A percentile compares a stretch with the other conserved stretches of the same genome.
Conservation (phyloP, 1,140 invertebrate genomes). For the Panagrolaimus sp. region DNA sequence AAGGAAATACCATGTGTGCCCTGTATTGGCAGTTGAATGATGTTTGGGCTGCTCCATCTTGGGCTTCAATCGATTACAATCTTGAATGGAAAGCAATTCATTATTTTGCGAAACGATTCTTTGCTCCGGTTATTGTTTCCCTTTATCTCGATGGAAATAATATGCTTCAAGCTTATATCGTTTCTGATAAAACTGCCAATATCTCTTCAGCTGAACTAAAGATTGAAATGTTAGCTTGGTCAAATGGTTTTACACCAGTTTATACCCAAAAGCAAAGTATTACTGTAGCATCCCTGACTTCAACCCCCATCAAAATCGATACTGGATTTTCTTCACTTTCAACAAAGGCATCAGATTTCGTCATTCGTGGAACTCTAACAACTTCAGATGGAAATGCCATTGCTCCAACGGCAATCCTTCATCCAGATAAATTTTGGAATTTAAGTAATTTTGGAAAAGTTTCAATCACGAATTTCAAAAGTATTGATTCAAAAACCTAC, state of each 20-base stretch:
- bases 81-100: slow-evolving; percentile 53
- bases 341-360: not conserved
- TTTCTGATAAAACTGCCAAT: slow-evolving; percentile 35
- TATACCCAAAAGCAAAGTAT: not conserved
- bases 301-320: not conserved
- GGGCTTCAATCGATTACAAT: slow-evolving; percentile 74
- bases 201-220: not conserved
- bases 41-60: slow-evolving; percentile 92
- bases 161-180: slow-evolving; percentile 33
- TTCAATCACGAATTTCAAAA: not conserved
- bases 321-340: not conserved
- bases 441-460: not conserved
- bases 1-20: slow-evolving; percentile 75
- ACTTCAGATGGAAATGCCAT: not conserved
- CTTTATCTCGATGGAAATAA: slow-evolving; percentile 42
- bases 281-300: not conserved
- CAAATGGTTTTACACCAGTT: not conserved
- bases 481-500: not conserved
- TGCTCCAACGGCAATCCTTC: not conserved
- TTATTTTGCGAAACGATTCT: slow-evolving; percentile 53
- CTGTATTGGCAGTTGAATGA: slow-evolving; percentile 99
- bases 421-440: not conserved
- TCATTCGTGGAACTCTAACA: not conserved
- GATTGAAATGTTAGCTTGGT: not conserved
- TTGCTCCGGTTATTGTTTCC: slow-evolving; percentile 46